Conservation (phyloP, 2,888 invertebrate genomes). For the Erpobdella octoculata region DNA sequence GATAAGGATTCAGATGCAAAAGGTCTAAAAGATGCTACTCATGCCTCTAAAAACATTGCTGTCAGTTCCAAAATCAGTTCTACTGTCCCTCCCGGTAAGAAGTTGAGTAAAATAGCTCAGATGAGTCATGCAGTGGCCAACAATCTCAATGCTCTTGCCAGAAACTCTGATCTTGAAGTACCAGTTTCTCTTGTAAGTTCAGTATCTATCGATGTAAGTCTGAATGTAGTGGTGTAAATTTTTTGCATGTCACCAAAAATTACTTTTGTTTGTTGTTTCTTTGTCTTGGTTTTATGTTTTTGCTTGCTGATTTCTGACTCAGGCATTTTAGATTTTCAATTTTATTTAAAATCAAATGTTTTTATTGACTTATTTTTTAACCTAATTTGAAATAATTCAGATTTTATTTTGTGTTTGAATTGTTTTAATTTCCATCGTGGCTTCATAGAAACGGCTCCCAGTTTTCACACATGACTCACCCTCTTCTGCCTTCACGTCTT, state of each 20-base stretch:
- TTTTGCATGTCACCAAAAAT: not conserved
- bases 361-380: too few species aligned
- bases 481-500: slow-evolving; percentile 15
- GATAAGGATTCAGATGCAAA: not conserved
- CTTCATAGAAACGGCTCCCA: slow-evolving; percentile 20
- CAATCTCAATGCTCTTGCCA: slow-evolving; percentile 33
- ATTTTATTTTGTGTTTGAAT: slow-evolving; percentile 10
- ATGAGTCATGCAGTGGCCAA: slow-evolving; percentile 34
- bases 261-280: not conserved
- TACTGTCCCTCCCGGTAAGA: not conserved
- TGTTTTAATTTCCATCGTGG: not conserved
- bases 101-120: slow-evolving; percentile 29
- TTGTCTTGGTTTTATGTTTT: not conserved
- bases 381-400: slow-evolving; percentile 2
- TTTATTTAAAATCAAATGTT: too few species aligned
- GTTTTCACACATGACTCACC: slow-evolving; percentile 23
- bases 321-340: not conserved
- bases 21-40: not conserved
- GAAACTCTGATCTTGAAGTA: slow-evolving; percentile 32
- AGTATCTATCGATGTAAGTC: not conserved
- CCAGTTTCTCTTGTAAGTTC: slow-evolving; percentile 25
- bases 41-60: not conserved
- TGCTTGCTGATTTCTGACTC: not conserved
- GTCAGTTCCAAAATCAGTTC: not conserved
- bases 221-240: not conserved